A percentile compares a stretch with the other conserved stretches of the same genome.
Evolutionary conservation across 2,888 invertebrate species (phyloP).

Genomic region (Labia minor): DNA sequence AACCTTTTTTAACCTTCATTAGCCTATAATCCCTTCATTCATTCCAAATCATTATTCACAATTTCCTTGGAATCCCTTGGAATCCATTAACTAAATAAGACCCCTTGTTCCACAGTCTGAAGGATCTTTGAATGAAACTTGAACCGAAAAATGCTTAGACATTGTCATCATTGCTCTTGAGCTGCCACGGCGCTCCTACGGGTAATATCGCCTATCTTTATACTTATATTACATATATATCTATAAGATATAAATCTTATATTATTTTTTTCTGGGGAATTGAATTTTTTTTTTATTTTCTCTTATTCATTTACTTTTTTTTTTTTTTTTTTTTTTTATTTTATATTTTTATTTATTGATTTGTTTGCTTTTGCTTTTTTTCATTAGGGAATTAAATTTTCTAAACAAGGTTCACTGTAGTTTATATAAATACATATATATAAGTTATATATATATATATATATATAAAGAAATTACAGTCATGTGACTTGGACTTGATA

Average conservation of each 20-base stretch:
- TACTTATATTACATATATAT: constrained; percentile 4
- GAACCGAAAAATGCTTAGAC: constrained; percentile 13
- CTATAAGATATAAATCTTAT: constrained; percentile 13
- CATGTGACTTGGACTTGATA: too few relatives aligned
- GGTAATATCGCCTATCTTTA: not conserved
- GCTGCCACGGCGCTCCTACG: constrained; percentile 8
- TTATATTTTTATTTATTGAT: too few relatives aligned
- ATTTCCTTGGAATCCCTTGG: not conserved
- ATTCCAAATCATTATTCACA: not conserved
- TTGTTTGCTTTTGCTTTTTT: not conserved
- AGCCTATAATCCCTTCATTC: not conserved
- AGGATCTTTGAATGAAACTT: constrained; percentile 13
- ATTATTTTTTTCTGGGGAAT: constrained; percentile 2
- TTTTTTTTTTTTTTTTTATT: too few relatives aligned
- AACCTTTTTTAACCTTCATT: not conserved
- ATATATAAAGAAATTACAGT: too few relatives aligned
- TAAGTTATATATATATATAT: too few relatives aligned
- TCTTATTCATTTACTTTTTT: too few relatives aligned
- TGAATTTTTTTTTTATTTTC: not conserved
- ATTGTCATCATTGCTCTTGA: constrained; percentile 13
- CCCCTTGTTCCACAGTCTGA: constrained; percentile 13
- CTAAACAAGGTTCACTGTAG: not conserved
- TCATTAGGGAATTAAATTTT: not conserved
- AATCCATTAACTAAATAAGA: constrained; percentile 8
- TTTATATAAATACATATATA: not conserved